A percentile compares a stretch with the other conserved stretches of the same genome.
These are phyloP conservation scores for Agelastica alni DNA, from an alignment of 2,888 invertebrate species.

Conservation along the genomic window DNA sequence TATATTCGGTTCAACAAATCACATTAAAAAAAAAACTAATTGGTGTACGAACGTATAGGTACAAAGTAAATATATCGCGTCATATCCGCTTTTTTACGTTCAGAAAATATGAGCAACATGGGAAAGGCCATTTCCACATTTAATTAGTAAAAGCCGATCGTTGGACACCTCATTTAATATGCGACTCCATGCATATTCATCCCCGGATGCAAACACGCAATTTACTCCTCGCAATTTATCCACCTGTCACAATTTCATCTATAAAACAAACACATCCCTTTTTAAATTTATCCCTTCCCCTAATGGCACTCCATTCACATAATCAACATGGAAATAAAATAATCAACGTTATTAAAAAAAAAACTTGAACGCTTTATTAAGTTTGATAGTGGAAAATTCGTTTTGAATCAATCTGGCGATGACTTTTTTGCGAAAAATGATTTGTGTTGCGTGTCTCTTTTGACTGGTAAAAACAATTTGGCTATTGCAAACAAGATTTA, in stretches of 20 bases:
- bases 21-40: no score
- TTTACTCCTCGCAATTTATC: constrained; percentile 19
- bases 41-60: no score
- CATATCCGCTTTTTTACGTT: constrained; percentile 7
- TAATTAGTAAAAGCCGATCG: constrained; percentile 17
- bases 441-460: no score
- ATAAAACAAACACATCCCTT: constrained; percentile 18
- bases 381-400: no score
- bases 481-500: no score
- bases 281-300: neutral
- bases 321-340: neutral
- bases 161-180: constrained; percentile 17
- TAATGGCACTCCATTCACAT: neutral
- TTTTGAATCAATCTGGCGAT: no score
- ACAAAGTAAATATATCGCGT: neutral
- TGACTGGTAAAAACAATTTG: no score
- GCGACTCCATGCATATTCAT: constrained; percentile 18
- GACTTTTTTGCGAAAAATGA: no score
- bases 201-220: constrained; percentile 21
- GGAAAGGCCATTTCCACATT: constrained; percentile 15
- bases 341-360: no score
- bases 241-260: constrained; percentile 21
- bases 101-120: constrained; percentile 11
- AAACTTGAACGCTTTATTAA: no score
- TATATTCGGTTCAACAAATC: no score